A percentile compares a stretch with the other conserved stretches of the same genome.
Conservation (phyloP, 2,888 invertebrate species). For the Odontomyia ornata region DNA sequence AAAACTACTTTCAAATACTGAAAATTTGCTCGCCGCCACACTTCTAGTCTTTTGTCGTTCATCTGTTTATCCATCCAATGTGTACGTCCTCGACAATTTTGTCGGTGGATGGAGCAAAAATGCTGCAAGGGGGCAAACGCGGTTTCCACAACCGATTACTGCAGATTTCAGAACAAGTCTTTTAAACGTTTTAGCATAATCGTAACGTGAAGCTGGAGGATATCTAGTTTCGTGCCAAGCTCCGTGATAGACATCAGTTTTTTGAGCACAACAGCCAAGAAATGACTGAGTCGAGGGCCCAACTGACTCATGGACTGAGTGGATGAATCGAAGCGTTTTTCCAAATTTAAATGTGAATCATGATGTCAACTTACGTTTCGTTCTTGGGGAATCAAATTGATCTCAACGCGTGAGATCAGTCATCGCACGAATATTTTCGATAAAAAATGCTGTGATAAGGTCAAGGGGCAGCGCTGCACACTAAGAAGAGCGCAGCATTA, state of each 20-base stretch:
- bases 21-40: slow-evolving; percentile 25
- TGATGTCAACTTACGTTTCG: not conserved
- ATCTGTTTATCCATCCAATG: not conserved
- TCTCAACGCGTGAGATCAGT: not conserved
- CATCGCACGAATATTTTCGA: not conserved
- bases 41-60: slow-evolving; percentile 33
- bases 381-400: not conserved
- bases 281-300: not conserved
- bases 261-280: not conserved
- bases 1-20: slow-evolving; percentile 33
- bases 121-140: slow-evolving; percentile 1
- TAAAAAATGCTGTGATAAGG: slow-evolving; percentile 4
- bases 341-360: slow-evolving; percentile 25
- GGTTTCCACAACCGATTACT: not conserved
- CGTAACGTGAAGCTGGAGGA: not conserved
- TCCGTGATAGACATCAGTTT: not conserved
- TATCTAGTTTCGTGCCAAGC: slow-evolving; percentile 4
- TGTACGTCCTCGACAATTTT: slow-evolving; percentile 9
- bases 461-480: slow-evolving; percentile 10
- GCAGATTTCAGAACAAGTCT: slow-evolving; percentile 31
- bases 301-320: not conserved
- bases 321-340: slow-evolving; percentile 2
- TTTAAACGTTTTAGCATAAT: not conserved
- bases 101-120: not conserved
- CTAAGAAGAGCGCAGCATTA: not conserved